Evolutionary conservation across 2,888 invertebrate species (phyloP), one percentile per base, ranked within the genome.

Genomic region (Eilema depressum): DNA sequence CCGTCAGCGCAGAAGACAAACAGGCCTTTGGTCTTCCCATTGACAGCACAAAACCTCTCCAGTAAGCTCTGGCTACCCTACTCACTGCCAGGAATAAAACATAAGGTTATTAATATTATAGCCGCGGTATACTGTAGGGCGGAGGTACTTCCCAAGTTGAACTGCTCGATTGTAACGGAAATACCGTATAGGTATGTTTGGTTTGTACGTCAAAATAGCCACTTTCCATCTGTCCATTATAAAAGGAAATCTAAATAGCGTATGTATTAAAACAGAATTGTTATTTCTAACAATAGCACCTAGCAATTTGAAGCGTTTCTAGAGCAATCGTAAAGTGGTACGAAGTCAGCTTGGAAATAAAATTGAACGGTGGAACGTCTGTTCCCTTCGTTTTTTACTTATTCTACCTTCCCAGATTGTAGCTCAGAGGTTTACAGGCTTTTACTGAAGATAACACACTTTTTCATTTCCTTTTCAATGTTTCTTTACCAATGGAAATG

Each of bases 301-400:
- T 70, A 33, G 62, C 56, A 71, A 70, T 69, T 76, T 78, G 66
- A 63, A 64, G 47, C 73, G 73, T 74, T 75, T 75, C 68, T 75
- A 73, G 77, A 76, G 74, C 73, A 71, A 73, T 75, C 68, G 73
- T 72, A 60, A 75, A 82, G 73, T 74, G 76, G 77, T 77, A 76
- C 68, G 65, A 75, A 75, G 75, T 66, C 70, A 73, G 26, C 76
- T 74, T 75, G 71, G 71, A 82, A 81, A 82, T 82, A 63, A 72
- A 82, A 82, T 82, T 82, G 70, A 78, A 82, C 74, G 65, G 75
- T 37, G 77, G 71, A 73, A 74, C 72, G 71, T 73, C 80, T 68
- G 69, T 20, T 67, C 71, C 68, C 53, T 69, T 41, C 65, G 60
- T 75, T 77, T 75, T 71, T 65, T 57, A 64, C 12, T 66, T 59